phyloP scores from a whole-genome alignment of 2,888 invertebrate genomes.

The Epinotia brunnichana region DNA sequence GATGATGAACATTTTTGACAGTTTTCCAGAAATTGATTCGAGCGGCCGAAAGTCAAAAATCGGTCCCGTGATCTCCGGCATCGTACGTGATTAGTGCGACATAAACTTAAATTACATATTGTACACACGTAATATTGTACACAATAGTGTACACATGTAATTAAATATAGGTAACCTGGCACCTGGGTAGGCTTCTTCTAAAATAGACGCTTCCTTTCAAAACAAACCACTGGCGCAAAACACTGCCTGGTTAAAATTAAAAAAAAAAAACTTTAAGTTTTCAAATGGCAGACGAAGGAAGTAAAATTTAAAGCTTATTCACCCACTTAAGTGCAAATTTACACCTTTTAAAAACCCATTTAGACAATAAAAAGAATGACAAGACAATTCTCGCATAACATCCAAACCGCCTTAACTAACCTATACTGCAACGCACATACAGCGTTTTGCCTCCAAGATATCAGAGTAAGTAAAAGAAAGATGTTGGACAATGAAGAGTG shows the following conservation, averaged over 20 bases:
- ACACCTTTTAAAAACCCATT: conserved; percentile 29
- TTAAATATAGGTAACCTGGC: no score
- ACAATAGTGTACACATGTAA: no score
- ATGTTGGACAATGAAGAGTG: conserved; percentile 64
- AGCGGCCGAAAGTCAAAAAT: no score
- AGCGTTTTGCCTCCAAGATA: conserved; percentile 11
- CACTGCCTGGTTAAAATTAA: neutral
- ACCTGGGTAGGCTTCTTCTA: no score
- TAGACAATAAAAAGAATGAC: conserved; percentile 39
- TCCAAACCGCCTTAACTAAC: conserved; percentile 1
- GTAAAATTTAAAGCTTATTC: neutral
- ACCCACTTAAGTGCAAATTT: conserved; percentile 23
- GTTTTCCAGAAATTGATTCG: no score
- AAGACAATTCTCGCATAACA: neutral
- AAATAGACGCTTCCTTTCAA: neutral
- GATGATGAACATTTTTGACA: no score
- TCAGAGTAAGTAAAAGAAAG: conserved; percentile 61
- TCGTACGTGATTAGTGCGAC: no score
- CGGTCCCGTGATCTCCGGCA: no score
- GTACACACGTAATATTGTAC: no score
- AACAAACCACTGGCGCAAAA: neutral
- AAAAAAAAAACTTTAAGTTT: neutral
- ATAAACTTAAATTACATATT: no score
- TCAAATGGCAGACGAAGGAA: neutral
- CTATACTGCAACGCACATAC: neutral